Percentiles rank a stretch among this genome's conserved stretches.
Evolutionary conservation across 2,113 vertebrate genomes (phyloP).

Genomic region (Catharus fuscescens): DNA sequence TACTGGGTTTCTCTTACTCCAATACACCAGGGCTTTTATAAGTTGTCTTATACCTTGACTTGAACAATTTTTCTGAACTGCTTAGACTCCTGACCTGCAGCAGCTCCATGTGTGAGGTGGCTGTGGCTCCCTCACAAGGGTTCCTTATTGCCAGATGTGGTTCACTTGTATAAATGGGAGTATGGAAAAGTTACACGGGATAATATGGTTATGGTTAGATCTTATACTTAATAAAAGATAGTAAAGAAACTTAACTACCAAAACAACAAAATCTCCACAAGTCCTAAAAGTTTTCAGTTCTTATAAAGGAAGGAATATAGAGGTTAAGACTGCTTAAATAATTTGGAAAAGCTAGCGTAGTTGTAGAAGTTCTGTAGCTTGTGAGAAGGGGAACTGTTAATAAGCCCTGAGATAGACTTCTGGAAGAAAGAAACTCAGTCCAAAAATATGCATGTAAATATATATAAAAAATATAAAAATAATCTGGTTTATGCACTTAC

Average conservation of each 20-base stretch:
- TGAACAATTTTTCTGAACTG: background rate
- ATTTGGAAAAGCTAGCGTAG: background rate
- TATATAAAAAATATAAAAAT: background rate
- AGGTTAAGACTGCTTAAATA: background rate
- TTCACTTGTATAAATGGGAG: background rate
- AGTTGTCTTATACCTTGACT: background rate
- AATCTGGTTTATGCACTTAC: background rate
- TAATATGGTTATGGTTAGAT: background rate
- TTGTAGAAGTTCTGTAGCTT: background rate
- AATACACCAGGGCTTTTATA: background rate
- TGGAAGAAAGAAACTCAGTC: background rate
- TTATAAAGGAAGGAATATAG: background rate
- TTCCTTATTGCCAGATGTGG: fast-evolving
- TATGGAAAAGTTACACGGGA: background rate
- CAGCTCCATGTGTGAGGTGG: background rate
- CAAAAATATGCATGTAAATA: background rate
- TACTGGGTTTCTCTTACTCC: background rate
- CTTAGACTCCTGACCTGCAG: background rate
- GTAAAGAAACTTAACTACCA: background rate
- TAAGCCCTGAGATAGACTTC: background rate
- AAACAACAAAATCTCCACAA: background rate
- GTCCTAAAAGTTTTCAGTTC: background rate
- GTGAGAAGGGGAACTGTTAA: background rate
- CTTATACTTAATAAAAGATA: background rate
- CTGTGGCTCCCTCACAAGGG: background rate